Evolutionary conservation across 2,888 invertebrate genomes (phyloP).

Genomic region (Mamestra brassicae): DNA sequence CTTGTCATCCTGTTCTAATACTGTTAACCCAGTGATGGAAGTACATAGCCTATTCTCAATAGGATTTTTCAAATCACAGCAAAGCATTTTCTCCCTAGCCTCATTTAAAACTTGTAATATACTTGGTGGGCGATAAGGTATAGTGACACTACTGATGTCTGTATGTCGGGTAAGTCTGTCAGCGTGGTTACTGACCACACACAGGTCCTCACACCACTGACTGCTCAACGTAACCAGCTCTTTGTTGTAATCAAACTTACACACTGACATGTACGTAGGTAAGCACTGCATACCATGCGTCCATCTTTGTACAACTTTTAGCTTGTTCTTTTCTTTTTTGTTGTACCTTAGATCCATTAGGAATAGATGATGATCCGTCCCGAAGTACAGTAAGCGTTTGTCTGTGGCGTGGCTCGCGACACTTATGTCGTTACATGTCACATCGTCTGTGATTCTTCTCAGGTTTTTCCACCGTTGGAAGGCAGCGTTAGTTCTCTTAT

Average conservation of each 20-base stretch:
- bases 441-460: slow-evolving; percentile 75
- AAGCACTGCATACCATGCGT: slow-evolving; percentile 90
- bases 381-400: slow-evolving; percentile 78
- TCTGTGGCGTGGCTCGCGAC: slow-evolving; percentile 77
- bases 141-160: slow-evolving; percentile 72
- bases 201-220: slow-evolving; percentile 86
- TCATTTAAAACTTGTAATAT: slow-evolving; percentile 77
- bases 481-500: slow-evolving; percentile 80
- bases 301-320: slow-evolving; percentile 88
- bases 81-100: slow-evolving; percentile 77
- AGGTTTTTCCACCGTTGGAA: slow-evolving; percentile 76
- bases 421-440: slow-evolving; percentile 79
- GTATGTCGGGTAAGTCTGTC: slow-evolving; percentile 70
- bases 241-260: slow-evolving; percentile 79
- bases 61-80: slow-evolving; percentile 78
- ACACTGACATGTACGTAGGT: slow-evolving; percentile 84
- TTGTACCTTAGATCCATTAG: slow-evolving; percentile 81
- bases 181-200: slow-evolving; percentile 80
- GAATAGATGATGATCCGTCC: slow-evolving; percentile 83
- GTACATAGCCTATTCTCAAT: slow-evolving; percentile 79
- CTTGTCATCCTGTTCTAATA: slow-evolving; percentile 77
- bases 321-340: slow-evolving; percentile 68
- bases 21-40: slow-evolving; percentile 77
- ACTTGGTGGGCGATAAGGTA: slow-evolving; percentile 84
- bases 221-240: slow-evolving; percentile 83